Evolutionary conservation across 2,888 invertebrate genomes (phyloP), one percentile per base, ranked within the genome.

Genomic region (Rhagium mordax): DNA sequence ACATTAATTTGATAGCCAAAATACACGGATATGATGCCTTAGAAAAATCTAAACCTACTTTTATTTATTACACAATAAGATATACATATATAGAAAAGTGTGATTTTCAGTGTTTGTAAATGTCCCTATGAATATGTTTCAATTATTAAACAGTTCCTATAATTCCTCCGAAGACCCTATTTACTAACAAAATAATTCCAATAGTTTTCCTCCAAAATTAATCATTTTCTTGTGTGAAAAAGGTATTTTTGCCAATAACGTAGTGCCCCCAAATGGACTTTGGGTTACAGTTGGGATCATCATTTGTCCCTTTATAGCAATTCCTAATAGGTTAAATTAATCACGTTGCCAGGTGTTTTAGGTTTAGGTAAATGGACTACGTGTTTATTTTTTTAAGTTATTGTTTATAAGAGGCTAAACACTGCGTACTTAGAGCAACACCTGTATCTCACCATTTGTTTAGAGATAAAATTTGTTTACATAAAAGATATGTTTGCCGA

Each of bases 211-310:
- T 55, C 15, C 67, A 24, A 24, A 67, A 67, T 67, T 67, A 67
- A 67, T 57, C 67, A 67, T 57, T 66, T 55, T 20, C 64, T 47
- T 47, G 20, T 57, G 67, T 24, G 57, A 67, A 67, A 67, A 67
- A 67, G 67, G 55, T 67, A 67, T 67, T 67, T n/a, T 67, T 20
- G 55, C 57, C 67, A 51, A 67, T 67, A 67, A 67, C 67, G 49
- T 20, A 55, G 20, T 66, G 53, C 65, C 55, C 53, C 57, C 47
- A 55, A 29, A 15, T 18, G 67, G 41, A 20, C 41, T 7, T 29
- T 6, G 41, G 67, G n/a, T 21, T n/a, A 21, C 55, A 24, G 15
- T 20, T 13, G 55, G 41, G 55, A 65, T 65, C 20, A 33, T 49
- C 27, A 51, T 29, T 53, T 29, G 20, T 47, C 67, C 55, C 33